Conservation (phyloP, 2,888 invertebrate genomes). For the Nectonema munidae region DNA sequence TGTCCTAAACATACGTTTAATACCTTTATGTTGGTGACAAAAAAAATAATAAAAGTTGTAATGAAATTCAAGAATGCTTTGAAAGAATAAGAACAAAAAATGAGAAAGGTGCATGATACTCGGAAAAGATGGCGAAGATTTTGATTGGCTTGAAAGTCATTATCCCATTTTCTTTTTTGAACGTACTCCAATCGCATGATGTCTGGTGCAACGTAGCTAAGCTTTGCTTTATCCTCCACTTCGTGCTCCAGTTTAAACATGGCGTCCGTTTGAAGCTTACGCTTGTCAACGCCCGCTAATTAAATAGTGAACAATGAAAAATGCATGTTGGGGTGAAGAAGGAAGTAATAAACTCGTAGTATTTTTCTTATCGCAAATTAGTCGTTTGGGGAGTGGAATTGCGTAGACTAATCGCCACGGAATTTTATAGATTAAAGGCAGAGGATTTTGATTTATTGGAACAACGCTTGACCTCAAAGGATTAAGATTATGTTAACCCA, state of each 20-base stretch:
- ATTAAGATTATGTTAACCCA: too few species aligned
- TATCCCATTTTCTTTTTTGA: constrained; percentile 52
- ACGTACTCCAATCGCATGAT: constrained; percentile 40
- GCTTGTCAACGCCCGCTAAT: constrained; percentile 42
- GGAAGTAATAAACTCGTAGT: neutral
- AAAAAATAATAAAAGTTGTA: too few species aligned
- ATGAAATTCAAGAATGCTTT: too few species aligned
- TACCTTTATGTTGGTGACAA: too few species aligned
- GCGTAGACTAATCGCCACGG: neutral
- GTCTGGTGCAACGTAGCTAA: constrained; percentile 36
- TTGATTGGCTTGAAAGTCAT: constrained; percentile 63
- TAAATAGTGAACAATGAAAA: constrained; percentile 2
- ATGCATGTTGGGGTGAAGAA: too few species aligned
- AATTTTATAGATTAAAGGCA: too few species aligned
- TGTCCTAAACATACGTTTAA: too few species aligned
- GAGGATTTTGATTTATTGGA: too few species aligned
- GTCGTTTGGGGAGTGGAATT: constrained; percentile 6
- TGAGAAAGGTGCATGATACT: too few species aligned
- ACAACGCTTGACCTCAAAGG: too few species aligned
- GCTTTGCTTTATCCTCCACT: constrained; percentile 38
- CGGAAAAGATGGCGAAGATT: constrained; percentile 49
- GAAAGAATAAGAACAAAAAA: too few species aligned
- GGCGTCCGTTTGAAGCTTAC: constrained; percentile 60
- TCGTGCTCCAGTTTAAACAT: constrained; percentile 91
- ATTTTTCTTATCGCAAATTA: constrained; percentile 1